Base-by-base conservation (phyloP, 2,888 invertebrate species). In the Acleris laterana region DNA sequence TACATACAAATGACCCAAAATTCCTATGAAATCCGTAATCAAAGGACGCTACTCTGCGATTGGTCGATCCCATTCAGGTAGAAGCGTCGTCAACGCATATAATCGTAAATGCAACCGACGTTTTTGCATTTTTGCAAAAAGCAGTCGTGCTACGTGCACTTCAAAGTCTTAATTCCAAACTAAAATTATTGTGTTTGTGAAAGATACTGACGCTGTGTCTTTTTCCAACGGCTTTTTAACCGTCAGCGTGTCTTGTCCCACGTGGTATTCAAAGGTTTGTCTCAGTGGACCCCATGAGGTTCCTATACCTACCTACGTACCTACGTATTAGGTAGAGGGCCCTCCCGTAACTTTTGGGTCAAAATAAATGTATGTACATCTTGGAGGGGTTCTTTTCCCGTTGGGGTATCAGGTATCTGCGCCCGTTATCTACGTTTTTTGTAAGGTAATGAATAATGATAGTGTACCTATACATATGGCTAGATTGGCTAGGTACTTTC, bases 31-130 rank as follows among this genome's bases (percentile, higher is more conserved):
- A 48, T 49, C 7, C 32, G 42, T 48, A 7, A 53, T 17, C 32
- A 22, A 17, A 44, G 22, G 7, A 50, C 38, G 7, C 32, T 51
- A n/a, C 1, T 16, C 13, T 32, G 9, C 22, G 50, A 65, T 65
- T 65, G 65, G 65, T 2, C 17, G 50, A 28, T 61, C 32, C 28
- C 17, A 11, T 7, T 20, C 65, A 61, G 59, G 64, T 64, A 64
- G 22, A 49, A 64, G 25, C 22, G 19, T 32, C 16, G 28, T 32
- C 9, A 32, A 17, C 20, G n/a, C 44, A 51, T 32, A 9, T 11
- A 44, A 49, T 46, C 19, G 64, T 58, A 60, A 60, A 55, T 38
- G 60, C 20, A n/a, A 7, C n/a, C n/a, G 46, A 5, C 17, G n/a
- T 44, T 32, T 51, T 46, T 46, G 7, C 20, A 9, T 28, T 44